A percentile compares a stretch with the other conserved stretches of the same genome.
These are phyloP conservation scores for Natator depressus DNA, from an alignment of 2,113 vertebrate species.

Conservation along the genomic window DNA sequence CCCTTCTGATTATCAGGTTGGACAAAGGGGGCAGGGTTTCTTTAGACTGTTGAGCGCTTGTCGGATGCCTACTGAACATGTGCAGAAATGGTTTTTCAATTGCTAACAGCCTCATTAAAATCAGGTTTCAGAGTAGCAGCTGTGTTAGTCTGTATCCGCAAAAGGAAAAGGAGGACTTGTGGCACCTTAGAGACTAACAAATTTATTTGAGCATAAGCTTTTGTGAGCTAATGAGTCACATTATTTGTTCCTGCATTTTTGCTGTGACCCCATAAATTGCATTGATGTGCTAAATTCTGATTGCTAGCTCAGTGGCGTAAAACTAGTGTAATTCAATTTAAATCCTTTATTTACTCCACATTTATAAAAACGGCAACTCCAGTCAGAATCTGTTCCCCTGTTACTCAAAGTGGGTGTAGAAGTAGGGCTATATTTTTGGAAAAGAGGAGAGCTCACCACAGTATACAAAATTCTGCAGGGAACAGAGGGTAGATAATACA, in stretches of 20 bases:
- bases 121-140: too few species aligned
- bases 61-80: background rate
- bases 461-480: background rate
- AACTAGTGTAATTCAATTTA: background rate
- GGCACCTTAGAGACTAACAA: too few species aligned
- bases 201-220: too few species aligned
- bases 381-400: background rate
- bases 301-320: background rate
- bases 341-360: background rate
- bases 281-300: background rate
- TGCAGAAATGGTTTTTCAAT: background rate
- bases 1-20: too few species aligned
- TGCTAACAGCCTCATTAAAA: background rate
- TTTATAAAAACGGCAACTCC: accelerated
- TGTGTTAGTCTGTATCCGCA: too few species aligned
- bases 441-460: background rate
- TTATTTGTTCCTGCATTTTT: background rate
- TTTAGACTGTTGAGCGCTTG: background rate
- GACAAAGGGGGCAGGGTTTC: accelerated
- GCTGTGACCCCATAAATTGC: background rate
- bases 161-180: too few species aligned
- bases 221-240: accelerated
- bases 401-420: background rate
- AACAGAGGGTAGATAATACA: background rate
- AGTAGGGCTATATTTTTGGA: background rate